Evolutionary conservation across 2,113 vertebrate genomes (phyloP).

Genomic region (Natator depressus): DNA sequence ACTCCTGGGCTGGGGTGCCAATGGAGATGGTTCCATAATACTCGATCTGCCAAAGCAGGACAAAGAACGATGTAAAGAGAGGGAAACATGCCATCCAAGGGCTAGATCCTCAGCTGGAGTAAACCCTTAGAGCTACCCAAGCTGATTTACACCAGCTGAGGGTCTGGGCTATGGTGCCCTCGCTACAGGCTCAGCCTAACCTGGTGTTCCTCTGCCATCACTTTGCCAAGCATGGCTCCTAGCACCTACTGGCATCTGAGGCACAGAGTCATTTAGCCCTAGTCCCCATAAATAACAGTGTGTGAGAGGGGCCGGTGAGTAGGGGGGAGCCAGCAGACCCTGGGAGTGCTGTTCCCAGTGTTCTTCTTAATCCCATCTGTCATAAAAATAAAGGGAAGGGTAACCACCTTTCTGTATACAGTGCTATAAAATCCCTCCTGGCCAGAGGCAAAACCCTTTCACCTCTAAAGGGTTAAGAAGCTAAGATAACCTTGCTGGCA

Average conservation of each 20-base stretch:
- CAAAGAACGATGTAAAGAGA: background rate
- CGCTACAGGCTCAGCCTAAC: background rate
- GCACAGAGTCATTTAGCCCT: accelerated
- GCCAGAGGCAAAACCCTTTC: too few relatives aligned
- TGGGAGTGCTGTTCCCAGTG: too few relatives aligned
- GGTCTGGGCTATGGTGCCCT: background rate
- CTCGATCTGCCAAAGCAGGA: constrained; percentile 39
- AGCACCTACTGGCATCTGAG: background rate
- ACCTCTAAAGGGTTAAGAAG: too few relatives aligned
- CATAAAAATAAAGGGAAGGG: too few relatives aligned
- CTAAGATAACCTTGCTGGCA: too few relatives aligned
- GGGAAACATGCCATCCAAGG: background rate
- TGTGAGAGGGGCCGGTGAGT: accelerated
- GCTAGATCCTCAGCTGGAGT: background rate
- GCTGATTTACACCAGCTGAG: too few relatives aligned
- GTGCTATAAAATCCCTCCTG: too few relatives aligned
- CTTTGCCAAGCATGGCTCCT: background rate
- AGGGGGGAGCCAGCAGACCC: background rate
- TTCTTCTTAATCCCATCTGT: background rate
- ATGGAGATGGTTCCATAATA: constrained; percentile 74
- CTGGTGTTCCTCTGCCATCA: background rate
- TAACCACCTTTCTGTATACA: too few relatives aligned
- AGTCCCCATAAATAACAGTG: too few relatives aligned
- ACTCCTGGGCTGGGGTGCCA: constrained; percentile 74
- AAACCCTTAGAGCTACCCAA: accelerated